phyloP scores from a whole-genome alignment of 2,888 invertebrate genomes.

The Drosophila rellima region DNA sequence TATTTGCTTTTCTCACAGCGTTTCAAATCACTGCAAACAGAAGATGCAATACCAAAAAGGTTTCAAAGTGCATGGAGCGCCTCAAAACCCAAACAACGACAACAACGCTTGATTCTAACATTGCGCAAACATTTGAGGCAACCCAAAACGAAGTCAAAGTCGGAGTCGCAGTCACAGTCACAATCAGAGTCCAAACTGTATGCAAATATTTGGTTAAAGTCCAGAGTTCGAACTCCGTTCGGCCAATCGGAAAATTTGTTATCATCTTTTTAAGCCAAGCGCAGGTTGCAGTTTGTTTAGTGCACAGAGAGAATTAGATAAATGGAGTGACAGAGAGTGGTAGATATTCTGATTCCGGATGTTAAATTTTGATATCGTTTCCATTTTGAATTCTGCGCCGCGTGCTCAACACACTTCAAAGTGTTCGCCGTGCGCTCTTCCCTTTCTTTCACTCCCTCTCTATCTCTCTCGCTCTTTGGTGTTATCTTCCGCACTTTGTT shows the following conservation, averaged over 20 bases:
- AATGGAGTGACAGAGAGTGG: background rate
- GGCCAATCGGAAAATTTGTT: conserved; percentile 32
- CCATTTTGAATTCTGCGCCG: conserved; percentile 18
- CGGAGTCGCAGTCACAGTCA: conserved; percentile 6
- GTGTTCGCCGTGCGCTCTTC: conserved; percentile 23
- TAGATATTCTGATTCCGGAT: conserved; percentile 18
- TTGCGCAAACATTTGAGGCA: conserved; percentile 46
- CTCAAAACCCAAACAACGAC: conserved; percentile 41
- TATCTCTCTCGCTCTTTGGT: background rate
- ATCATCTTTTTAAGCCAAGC: conserved; percentile 10
- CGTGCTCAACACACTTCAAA: conserved; percentile 44
- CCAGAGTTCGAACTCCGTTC: conserved; percentile 34
- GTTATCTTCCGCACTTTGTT: conserved; percentile 52
- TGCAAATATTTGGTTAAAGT: conserved; percentile 64
- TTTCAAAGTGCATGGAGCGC: conserved; percentile 52
- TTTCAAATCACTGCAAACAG: conserved; percentile 67
- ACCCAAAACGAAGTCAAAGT: conserved; percentile 25
- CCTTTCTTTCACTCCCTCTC: background rate
- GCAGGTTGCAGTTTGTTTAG: conserved; percentile 17
- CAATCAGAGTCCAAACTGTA: conserved; percentile 51
- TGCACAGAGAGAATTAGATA: background rate
- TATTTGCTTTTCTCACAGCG: conserved; percentile 78
- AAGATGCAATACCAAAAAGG: conserved; percentile 51
- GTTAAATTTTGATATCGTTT: conserved; percentile 15
- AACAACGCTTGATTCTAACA: conserved; percentile 44